Evolutionary conservation across 2,888 invertebrate species (phyloP).

Genomic region (Buathra laborator): DNA sequence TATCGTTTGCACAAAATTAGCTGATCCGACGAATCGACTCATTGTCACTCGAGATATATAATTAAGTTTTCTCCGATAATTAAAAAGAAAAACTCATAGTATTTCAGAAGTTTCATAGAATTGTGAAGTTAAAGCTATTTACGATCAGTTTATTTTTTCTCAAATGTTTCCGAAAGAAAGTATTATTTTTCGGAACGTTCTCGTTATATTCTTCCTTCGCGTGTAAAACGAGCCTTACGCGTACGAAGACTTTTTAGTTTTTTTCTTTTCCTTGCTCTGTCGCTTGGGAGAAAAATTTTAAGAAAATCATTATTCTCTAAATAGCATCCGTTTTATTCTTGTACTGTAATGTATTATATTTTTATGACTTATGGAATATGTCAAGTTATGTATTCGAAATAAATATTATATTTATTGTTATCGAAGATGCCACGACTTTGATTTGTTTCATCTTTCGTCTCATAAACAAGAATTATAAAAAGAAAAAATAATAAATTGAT

Average conservation of each 20-base stretch:
- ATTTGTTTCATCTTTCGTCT: not conserved
- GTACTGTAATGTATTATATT: conserved; percentile 69
- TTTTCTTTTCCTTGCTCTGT: conserved; percentile 33
- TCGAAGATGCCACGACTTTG: conserved; percentile 38
- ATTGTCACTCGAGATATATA: conserved; percentile 10
- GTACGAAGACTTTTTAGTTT: conserved; percentile 36
- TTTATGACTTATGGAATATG: conserved; percentile 65
- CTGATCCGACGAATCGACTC: conserved; percentile 40
- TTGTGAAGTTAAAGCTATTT: conserved; percentile 9
- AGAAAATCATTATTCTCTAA: conserved; percentile 47
- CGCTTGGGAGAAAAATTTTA: conserved; percentile 44
- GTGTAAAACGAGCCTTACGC: conserved; percentile 31
- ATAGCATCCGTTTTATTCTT: conserved; percentile 58
- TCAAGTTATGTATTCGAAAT: conserved; percentile 70
- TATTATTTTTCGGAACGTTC: not conserved
- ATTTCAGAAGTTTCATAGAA: conserved; percentile 29
- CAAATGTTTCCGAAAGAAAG: conserved; percentile 5
- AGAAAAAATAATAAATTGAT: too few species aligned
- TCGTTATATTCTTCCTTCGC: conserved; percentile 11
- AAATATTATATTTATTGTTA: conserved; percentile 73
- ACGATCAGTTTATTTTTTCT: conserved; percentile 18
- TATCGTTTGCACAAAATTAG: conserved; percentile 58
- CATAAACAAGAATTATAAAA: too few species aligned
- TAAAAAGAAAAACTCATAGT: conserved; percentile 12
- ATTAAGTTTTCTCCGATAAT: conserved; percentile 37